Base-by-base conservation (phyloP, 2,888 invertebrate genomes). In the Drosophila dives region DNA sequence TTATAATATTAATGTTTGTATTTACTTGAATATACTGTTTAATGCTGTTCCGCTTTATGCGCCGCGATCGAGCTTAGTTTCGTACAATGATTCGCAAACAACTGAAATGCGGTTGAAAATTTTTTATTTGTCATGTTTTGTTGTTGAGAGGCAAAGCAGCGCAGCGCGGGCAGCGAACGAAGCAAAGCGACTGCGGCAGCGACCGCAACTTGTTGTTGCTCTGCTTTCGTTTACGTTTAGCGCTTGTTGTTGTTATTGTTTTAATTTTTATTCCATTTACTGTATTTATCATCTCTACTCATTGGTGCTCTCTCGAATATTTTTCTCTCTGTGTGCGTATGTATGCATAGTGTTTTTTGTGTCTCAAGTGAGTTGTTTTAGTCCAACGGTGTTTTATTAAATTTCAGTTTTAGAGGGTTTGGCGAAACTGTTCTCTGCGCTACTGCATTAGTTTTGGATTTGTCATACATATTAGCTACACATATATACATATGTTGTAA, bases 61-160 rank as follows among this genome's bases (percentile, higher is more conserved):
- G 42, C 64, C 83, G 90, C 88, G 76, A 32, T 56, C 59, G 70
- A 40, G 62, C 68, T 89, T 77, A 78, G 79, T 76, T 74, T 75
- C 81, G 84, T 72, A 70, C 86, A 81, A 87, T 84, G 89, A 80
- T 81, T 80, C 80, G 74, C 69, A 77, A 80, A 72, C 78, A 82
- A 90, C 91, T 90, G 83, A 90, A 80, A 70, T 77, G 64, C 56
- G 67, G 68, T 69, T 72, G 59, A 72, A 72, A 70, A 71, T 64
- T 72, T 72, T 77, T 55, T 60, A 67, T 61, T 58, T 64, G 49
- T 23, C 66, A 53, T 74, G 45, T 59, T 70, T 65, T 61, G 63
- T 51, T 69, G 55, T 45, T 33, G 58, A 62, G 42, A 29, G 40
- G 55, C 73, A 42, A 54, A 36, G 56, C 51, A 15, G 33, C 45